Evolutionary conservation across 2,888 invertebrate species (phyloP).

Genomic region (Caenorhabditis wallacei): DNA sequence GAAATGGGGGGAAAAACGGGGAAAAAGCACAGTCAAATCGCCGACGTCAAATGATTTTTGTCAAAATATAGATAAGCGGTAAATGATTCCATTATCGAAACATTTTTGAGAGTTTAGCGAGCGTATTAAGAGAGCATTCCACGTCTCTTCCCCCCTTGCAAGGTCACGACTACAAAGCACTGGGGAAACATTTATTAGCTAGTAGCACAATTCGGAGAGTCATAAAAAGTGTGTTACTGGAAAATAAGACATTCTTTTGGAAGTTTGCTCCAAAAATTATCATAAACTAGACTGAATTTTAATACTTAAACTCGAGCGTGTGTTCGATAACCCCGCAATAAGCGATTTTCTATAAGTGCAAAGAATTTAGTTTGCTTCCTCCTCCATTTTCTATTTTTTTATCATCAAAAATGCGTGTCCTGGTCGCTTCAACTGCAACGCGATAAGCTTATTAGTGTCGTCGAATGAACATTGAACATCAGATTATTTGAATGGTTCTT

Average conservation of each 20-base stretch:
- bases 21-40: constrained; percentile 28
- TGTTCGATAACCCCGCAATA: not conserved
- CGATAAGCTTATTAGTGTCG: constrained; percentile 40
- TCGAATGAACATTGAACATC: constrained; percentile 38
- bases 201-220: no score
- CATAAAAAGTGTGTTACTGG: no score
- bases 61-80: constrained; percentile 59
- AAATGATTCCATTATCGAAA: constrained; percentile 57
- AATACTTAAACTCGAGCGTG: no score
- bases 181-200: not conserved
- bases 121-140: constrained; percentile 51
- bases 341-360: not conserved
- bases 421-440: constrained; percentile 17
- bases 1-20: not conserved
- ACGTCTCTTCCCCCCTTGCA: constrained; percentile 41
- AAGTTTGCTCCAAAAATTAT: no score
- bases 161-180: constrained; percentile 8
- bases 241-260: no score
- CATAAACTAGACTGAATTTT: no score
- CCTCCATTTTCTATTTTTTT: constrained; percentile 2
- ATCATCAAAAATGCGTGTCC: constrained; percentile 37
- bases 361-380: constrained; percentile 16
- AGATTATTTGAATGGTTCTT: constrained; percentile 5
- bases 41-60: constrained; percentile 55
- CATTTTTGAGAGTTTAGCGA: constrained; percentile 35